Evolutionary conservation across 2,113 vertebrate genomes (phyloP).

Genomic region (Nestor notabilis): DNA sequence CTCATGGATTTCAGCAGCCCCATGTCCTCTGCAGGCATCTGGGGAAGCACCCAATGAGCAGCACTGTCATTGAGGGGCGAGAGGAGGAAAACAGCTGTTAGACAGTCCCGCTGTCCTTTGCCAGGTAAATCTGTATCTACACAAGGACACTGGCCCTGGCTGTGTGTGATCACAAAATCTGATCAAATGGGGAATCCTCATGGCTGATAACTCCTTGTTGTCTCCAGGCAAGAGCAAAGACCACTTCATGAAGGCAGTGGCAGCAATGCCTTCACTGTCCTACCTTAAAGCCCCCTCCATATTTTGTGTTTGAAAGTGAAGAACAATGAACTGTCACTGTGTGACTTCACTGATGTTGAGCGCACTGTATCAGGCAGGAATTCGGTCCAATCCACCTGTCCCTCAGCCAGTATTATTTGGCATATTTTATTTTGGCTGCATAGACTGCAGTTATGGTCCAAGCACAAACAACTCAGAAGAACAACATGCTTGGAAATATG

Average conservation of each 20-base stretch:
- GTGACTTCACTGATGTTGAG: conserved; percentile 13
- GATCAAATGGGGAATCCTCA: not conserved
- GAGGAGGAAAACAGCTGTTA: not conserved
- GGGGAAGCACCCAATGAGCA: fast-evolving
- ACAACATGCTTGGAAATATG: conserved; percentile 43
- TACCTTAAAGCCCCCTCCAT: not conserved
- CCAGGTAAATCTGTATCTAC: not conserved
- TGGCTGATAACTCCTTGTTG: not conserved
- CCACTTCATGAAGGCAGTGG: not conserved
- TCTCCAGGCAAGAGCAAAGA: not conserved
- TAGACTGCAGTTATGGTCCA: conserved; percentile 15
- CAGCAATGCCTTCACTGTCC: not conserved
- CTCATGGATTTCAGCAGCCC: not conserved
- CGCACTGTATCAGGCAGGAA: conserved; percentile 10
- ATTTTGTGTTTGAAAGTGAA: conserved; percentile 21
- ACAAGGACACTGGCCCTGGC: not conserved
- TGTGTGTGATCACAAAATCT: not conserved
- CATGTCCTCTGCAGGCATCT: fast-evolving
- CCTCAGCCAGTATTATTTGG: conserved; percentile 67
- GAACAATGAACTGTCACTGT: conserved; percentile 52
- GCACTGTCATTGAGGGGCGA: not conserved
- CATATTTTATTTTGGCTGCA: conserved; percentile 60
- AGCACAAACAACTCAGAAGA: conserved; percentile 53
- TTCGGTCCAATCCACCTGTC: not conserved
- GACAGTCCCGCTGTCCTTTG: not conserved